These are phyloP conservation scores for Cantharis rufa DNA, from an alignment of 2,888 invertebrate species.

Conservation along the genomic window DNA sequence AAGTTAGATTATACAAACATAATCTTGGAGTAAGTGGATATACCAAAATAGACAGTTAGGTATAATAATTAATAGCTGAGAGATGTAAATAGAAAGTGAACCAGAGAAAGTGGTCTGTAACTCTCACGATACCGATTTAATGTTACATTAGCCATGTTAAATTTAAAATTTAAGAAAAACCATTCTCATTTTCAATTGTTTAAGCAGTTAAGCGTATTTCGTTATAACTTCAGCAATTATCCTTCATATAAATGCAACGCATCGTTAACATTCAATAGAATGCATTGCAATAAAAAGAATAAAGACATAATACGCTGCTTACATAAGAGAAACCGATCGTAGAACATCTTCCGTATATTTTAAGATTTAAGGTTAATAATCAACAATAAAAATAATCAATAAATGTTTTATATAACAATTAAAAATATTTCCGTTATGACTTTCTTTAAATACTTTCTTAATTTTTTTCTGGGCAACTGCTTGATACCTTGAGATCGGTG, in stretches of 20 bases:
- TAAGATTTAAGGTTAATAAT: not conserved
- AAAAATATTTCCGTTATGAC: not conserved
- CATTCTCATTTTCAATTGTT: not conserved
- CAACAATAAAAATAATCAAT: not conserved
- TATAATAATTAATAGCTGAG: slow-evolving; percentile 16
- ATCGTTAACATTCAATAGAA: not conserved
- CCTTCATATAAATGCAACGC: not conserved
- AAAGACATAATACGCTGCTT: not conserved
- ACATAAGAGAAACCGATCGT: not conserved
- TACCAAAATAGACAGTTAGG: slow-evolving; percentile 11
- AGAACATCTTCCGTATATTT: not conserved
- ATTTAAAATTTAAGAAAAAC: not conserved
- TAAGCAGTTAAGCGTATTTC: not conserved
- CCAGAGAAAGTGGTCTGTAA: slow-evolving; percentile 34
- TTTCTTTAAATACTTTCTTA: not conserved
- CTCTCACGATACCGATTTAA: slow-evolving; percentile 21
- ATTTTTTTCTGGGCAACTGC: not conserved
- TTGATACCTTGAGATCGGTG: not conserved
- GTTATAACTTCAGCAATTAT: not conserved
- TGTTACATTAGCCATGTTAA: slow-evolving; percentile 10
- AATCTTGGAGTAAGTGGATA: not conserved
- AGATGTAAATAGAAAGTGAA: slow-evolving; percentile 34
- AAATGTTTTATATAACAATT: not conserved
- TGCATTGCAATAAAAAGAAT: not conserved
- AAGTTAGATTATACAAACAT: slow-evolving; percentile 1